A percentile compares a stretch with the other conserved stretches of the same genome.
Conservation (phyloP, 53 echinoderm and acorn worm species). For the Patiria pectinifera region DNA sequence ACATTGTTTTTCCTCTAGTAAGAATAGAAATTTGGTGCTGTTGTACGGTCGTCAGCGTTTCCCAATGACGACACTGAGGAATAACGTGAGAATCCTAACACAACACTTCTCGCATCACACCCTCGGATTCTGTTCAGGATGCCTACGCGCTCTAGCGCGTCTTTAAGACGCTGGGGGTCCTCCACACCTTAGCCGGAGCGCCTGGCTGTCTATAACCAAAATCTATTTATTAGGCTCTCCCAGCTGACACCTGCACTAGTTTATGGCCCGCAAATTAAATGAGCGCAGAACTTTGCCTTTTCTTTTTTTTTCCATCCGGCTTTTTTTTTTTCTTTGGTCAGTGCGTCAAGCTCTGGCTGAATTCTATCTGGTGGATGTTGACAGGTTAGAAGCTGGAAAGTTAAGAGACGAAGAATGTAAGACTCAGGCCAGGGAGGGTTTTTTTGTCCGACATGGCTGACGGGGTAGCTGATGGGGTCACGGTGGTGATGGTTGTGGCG, state of each 20-base stretch:
- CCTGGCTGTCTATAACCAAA: constrained; percentile 15
- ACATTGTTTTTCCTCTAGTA: not conserved
- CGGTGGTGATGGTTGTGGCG: not conserved
- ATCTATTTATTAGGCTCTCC: constrained; percentile 53
- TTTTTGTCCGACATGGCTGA: not conserved
- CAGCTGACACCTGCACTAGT: constrained; percentile 55
- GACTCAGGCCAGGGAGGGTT: not conserved
- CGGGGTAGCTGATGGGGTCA: not conserved
- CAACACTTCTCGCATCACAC: not conserved
- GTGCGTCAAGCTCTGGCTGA: not conserved
- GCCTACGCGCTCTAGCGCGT: constrained; percentile 19
- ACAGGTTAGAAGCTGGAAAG: constrained; percentile 12
- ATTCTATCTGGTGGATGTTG: constrained; percentile 30
- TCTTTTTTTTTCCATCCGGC: not conserved
- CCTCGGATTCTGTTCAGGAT: not conserved
- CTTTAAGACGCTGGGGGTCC: constrained; percentile 18
- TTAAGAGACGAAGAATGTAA: not conserved
- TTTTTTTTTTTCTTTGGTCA: not conserved
- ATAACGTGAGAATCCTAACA: not conserved
- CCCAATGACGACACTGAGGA: not conserved
- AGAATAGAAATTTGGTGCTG: not conserved
- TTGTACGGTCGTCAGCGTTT: not conserved
- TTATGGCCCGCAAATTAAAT: constrained; percentile 51
- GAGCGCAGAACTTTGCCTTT: constrained; percentile 11
- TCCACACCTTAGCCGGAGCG: not conserved